Base-by-base conservation (phyloP, 2,888 invertebrate species). In the Malthinus flaveolus region DNA sequence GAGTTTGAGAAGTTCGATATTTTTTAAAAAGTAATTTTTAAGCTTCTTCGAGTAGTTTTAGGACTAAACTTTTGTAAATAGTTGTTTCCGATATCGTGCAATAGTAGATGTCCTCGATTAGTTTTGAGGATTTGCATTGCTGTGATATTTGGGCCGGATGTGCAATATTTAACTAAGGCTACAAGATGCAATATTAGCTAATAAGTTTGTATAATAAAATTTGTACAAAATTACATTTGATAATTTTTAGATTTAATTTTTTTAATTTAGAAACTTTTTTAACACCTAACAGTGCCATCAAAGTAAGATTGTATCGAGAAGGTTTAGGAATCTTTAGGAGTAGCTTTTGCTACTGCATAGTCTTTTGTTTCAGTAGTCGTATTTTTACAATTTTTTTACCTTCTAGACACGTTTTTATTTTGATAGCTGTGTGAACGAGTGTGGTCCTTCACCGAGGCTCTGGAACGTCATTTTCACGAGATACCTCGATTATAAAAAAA, bases 131-230 rank as follows among this genome's bases (percentile, higher is more conserved):
- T 48, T 35, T 52, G 55, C 62, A 62, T 67, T 74, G 75, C 75
- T 75, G 75, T 76, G 75, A 76, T 76, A 75, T 73, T 69, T 65
- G 69, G 77, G 77, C 77, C 77, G 77, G 76, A 73, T 65, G 77
- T 77, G 77, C 77, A 77, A 77, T 71, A 57, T 52, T 53, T 59
- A 52, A 56, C 51, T 63, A 55, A 60, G 51, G 35, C 50, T 57
- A 61, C 53, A 56, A 57, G 50, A 59, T 59, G 65, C 66, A 66
- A 66, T 68, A 66, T 52, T 67, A 68, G 60, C 65, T 47, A 42
- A 48, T 61, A 64, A 64, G 62, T 52, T 23, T 42, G 53, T 56
- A 64, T 66, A 69, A 67, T 69, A 69, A 65, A 69, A 70, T 62
- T 55, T 58, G 49, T 66, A 45, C 13, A 49, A 36, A 11, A 1